Percentiles rank a stretch among this genome's conserved stretches.
Conservation (phyloP, 2,113 vertebrate genomes). For the Rostratula benghalensis region DNA sequence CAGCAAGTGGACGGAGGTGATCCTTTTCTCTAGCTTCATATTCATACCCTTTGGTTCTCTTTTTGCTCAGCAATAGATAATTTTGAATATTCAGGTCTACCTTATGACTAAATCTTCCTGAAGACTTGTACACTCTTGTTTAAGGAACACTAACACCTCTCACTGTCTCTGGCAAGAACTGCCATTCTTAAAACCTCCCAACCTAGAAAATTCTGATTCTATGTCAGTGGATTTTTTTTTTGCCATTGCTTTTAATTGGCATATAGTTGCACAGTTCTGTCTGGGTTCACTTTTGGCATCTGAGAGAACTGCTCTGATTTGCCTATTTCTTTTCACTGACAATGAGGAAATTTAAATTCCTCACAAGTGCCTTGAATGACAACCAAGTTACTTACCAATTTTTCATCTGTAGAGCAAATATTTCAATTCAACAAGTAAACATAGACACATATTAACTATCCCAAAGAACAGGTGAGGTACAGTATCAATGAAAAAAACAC, state of each 20-base stretch:
- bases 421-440: not conserved
- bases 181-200: not conserved
- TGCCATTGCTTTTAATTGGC: not conserved
- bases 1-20: not conserved
- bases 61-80: not conserved
- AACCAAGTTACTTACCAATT: not conserved
- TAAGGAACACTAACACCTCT: not conserved
- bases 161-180: not conserved
- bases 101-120: not conserved
- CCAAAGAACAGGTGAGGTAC: not conserved
- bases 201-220: not conserved
- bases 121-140: not conserved
- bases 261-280: not conserved
- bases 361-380: not conserved
- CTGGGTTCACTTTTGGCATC: not conserved
- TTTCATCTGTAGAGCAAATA: not conserved
- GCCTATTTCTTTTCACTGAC: not conserved
- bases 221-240: not conserved
- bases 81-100: not conserved
- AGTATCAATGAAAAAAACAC: not conserved
- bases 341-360: not conserved
- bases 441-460: not conserved
- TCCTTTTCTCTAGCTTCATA: not conserved
- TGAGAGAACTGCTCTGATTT: not conserved
- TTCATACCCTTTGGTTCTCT: not conserved